Base-by-base conservation (phyloP, 2,888 invertebrate genomes). In the Stenchaetothrips biformis region DNA sequence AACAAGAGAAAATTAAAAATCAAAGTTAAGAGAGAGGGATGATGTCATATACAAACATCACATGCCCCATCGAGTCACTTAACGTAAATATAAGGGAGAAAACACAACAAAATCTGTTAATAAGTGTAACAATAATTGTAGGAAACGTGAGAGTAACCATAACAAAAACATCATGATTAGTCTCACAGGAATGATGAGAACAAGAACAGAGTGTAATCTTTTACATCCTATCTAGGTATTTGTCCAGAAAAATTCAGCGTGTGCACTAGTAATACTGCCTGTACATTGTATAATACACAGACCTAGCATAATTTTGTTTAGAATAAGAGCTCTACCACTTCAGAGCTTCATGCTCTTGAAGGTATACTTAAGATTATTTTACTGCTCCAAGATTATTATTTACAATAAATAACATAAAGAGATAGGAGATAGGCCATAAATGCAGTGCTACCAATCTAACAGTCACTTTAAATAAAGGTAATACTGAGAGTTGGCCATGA, bases 311-410 rank as follows among this genome's bases (percentile, higher is more conserved):
- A 74, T 59, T 25, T 25, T 74, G 67, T 74, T 49, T 59, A 79
- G 79, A 79, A 59, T 79, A 79, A 25, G 59, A 49, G 59, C 79
- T 79, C 49, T 59, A 59, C 59, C 27, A 49, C 49, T 49, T 79
- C 49, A 48, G 49, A 59, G 18, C 59, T n/a, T 79, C 16, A 49
- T 59, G 27, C 27, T 79, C 27, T n/a, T 25, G 21, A 25, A 59
- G n/a, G 49, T 18, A 79, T 48, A 11, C 59, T 79, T 59, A 79
- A 27, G n/a, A n/a, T 79, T 79, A 79, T 79, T 79, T 78, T 21
- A 79, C 37, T 77, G 25, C 13, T 77, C 37, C 13, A 77, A 18
- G 25, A 77, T 77, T 18, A 27, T 27, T 77, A n/a, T n/a, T 67
- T 67, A 67, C 49, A 37, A n/a, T 18, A 79, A 79, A 79, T 79